Evolutionary conservation across 2,888 invertebrate genomes (phyloP), one percentile per base, ranked within the genome.

Genomic region (Pammene aurita): DNA sequence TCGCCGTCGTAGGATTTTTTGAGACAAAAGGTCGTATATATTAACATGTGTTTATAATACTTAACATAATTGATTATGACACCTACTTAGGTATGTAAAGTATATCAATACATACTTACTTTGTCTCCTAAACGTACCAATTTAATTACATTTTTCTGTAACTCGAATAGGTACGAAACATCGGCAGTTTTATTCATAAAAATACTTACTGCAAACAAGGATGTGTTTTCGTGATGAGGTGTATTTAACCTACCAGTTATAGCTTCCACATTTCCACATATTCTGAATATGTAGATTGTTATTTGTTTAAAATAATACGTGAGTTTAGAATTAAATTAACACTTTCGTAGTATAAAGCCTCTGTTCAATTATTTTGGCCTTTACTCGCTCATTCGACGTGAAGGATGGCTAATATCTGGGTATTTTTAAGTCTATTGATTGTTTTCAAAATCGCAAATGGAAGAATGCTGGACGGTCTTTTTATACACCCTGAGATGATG

Each of bases 401-500:
- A 73, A 83, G 72, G 73, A 89, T 89, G 89, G 83, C 83, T 69
- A 81, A 79, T 71, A 72, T 80, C 13, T 75, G 78, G 16, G 48
- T 80, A 44, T 44, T 85, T 35, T 65, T 87, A 7, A 66, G 83
- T 66, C 55, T 86, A 42, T 66, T 80, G 5, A 65, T 80, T 11
- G 14, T 84, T 52, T 67, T 82, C 9, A 77, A 77, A 69, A 42
- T 79, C 34, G 73, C 76, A 11, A 72, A 70, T 70, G 77, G 80
- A 26, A 72, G 75, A 18, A 63, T 79, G 13, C 71, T 80, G 2
- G 81, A 85, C 60, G 89, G 89, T 14, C 70, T 88, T 42, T 76
- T 77, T 54, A 75, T 90, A 35, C 81, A 82, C 60, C 87, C 89
- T 14, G 90, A 90, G 73, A 72, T 80, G 48, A 60, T 90, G 64